Evolutionary conservation across 2,888 invertebrate species (phyloP), one percentile per base, ranked within the genome.

Genomic region (Cremastinae sp.): DNA sequence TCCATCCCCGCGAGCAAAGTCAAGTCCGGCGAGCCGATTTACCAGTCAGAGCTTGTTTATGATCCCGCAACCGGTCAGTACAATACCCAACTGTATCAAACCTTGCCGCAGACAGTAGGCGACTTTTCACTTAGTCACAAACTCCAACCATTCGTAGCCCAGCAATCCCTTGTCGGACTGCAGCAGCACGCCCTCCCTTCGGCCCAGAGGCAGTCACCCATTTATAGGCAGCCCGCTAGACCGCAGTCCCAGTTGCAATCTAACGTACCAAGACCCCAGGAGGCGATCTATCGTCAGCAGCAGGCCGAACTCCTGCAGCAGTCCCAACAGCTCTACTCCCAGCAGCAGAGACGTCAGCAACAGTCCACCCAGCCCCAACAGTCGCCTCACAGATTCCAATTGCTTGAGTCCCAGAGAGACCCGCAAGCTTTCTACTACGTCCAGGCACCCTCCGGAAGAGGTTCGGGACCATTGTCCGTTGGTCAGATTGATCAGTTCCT

Each of bases 401-500:
- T 90, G 55, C 80, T 87, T 62, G 89, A 90, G 14, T 91, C 87
- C 71, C 88, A 87, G 66, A 82, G 82, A 73, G 86, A 86, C 64
- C 88, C 88, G 0, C 90, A 90, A 74, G 85, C 84, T 18, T 90
- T 87, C 80, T 90, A 90, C 80, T 90, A 90, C 80, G 86, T 90
- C 58, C 80, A 83, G 5, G 83, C 89, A 4, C 88, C 89, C 0
- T 88, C 78, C 87, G 81, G 81, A 49, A 83, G 79, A 43, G 74
- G 71, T 5, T 72, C 76, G 41, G 53, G 82, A 7, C 82, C 87
- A 0, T 91, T 93, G 72, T 93, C 94, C 49, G 91, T 92, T 43
- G 94, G 95, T 4, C 95, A 95, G 87, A 95, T 96, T 84, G 95
- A 95, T 87, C 94, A 95, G 70, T 96, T 95, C 90, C 92, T 96